Base-by-base conservation (phyloP, 2,113 vertebrate species). In the Sturnira hondurensis region DNA sequence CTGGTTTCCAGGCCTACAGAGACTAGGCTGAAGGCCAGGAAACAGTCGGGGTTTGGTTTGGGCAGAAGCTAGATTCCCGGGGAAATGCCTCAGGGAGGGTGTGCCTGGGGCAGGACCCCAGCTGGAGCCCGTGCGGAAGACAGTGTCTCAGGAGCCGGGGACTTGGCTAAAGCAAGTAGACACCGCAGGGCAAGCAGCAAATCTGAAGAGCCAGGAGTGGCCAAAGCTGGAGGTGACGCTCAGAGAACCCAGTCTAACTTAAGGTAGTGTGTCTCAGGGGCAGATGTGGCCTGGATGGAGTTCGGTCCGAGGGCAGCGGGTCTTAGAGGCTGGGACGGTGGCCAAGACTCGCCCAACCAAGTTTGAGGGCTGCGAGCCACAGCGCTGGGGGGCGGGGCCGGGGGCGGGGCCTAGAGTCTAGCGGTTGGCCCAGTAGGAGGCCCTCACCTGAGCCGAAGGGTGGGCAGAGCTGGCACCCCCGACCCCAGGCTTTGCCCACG, bases 401-500 rank as follows among this genome's bases (percentile, higher is more conserved):
- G 28, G 73, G 47, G 74, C 45, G 10, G 74, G 41, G 47, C 28
- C 47, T 61, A 45, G 43, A 56, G 26, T 54, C n/a, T 38, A 11
- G 36, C 19, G 28, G 33, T 1, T 7, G 22, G 4, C 4, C 2
- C 1, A 4, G 8, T 14, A 5, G 7, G 14, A 81, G 78, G 58
- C 2, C 36, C 96, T 98, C 95, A 99, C 99, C 98, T 95, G 99
- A 99, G 58, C 99, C 99, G 0, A 99, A 99, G 84, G 98, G 98
- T 0, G 99, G 99, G 63, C 99, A 99, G 9, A 98, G 97, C 91
- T 99, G 98, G 80, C 99, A 99, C 88, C 93, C 68, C 0, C 95
- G 93, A 0, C 99, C 99, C 99, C 99, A 99, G 95, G 99, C 99
- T 86, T 99, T 99, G 43, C 99, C 99, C 9, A 99, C 99, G 0